phyloP scores from a whole-genome alignment of 1,140 invertebrate species.

The Eciton burchellii region DNA sequence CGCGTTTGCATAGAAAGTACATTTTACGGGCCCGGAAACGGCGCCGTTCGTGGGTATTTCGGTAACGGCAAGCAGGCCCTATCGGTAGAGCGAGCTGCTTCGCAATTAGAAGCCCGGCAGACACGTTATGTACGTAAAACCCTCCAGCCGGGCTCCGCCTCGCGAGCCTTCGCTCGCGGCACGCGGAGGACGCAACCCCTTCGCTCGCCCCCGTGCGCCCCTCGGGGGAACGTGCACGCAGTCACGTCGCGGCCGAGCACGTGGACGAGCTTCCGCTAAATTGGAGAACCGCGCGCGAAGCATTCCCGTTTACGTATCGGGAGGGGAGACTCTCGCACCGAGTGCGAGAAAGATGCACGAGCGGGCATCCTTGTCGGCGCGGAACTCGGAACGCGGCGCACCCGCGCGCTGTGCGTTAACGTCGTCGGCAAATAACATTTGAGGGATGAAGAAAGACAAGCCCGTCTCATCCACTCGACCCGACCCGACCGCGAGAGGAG shows the following conservation, averaged over 20 bases:
- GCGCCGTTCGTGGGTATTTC: not conserved
- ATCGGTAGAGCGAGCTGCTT: constrained; percentile 43
- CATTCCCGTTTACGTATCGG: no score
- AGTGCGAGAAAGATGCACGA: constrained; percentile 27
- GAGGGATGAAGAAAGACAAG: constrained; percentile 37
- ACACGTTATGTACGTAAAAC: constrained; percentile 63
- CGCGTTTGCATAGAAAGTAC: constrained; percentile 72
- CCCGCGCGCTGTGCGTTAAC: not conserved
- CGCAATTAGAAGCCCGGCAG: constrained; percentile 68
- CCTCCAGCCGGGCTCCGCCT: constrained; percentile 3
- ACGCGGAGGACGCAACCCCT: no score
- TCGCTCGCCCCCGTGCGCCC: no score
- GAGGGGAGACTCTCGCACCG: no score
- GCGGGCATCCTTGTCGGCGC: no score
- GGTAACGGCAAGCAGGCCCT: not conserved
- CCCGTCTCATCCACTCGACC: not conserved
- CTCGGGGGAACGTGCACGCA: no score
- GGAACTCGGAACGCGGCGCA: not conserved
- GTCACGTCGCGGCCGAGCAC: no score
- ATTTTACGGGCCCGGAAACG: constrained; percentile 41
- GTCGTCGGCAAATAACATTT: constrained; percentile 33
- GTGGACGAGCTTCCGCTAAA: no score
- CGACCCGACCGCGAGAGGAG: no score
- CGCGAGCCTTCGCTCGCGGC: constrained; percentile 54
- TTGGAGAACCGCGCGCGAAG: no score